phyloP scores from a whole-genome alignment of 2,888 invertebrate genomes.

The Patella ulyssiponensis region DNA sequence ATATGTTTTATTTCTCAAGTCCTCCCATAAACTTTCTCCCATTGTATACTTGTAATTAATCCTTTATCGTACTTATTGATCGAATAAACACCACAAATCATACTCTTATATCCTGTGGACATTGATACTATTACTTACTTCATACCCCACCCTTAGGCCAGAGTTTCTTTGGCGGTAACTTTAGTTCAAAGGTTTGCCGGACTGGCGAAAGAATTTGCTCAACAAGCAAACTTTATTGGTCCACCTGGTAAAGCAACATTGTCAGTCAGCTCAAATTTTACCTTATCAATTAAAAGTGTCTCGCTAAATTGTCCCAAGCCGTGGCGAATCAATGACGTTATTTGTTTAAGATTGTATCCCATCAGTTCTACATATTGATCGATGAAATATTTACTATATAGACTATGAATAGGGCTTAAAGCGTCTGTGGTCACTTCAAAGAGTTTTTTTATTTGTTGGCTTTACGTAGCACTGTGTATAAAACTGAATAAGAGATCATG shows the following conservation, averaged over 20 bases:
- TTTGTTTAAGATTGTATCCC: constrained; percentile 1
- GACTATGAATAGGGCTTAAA: background rate
- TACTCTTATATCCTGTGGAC: background rate
- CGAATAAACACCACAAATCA: background rate
- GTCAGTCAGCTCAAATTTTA: constrained; percentile 9
- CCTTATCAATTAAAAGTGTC: constrained; percentile 1
- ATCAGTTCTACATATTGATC: background rate
- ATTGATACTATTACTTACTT: background rate
- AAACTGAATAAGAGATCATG: too few relatives aligned
- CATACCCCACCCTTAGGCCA: background rate
- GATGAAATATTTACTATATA: background rate
- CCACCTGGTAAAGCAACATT: constrained; percentile 5
- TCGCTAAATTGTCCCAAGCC: background rate
- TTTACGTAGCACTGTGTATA: too few relatives aligned
- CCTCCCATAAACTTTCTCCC: too few relatives aligned
- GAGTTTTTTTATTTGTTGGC: background rate
- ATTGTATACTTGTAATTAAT: background rate
- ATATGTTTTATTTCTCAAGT: too few relatives aligned
- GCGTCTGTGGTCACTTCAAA: constrained; percentile 2
- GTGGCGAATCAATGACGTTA: background rate
- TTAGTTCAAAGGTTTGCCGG: background rate
- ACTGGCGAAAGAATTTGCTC: background rate
- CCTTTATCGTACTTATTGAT: background rate
- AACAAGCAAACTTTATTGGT: constrained; percentile 10
- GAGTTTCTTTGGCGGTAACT: constrained; percentile 3